phyloP scores from a whole-genome alignment of 2,797 vertebrate genomes.

The Lindbergichthys nudifrons region DNA sequence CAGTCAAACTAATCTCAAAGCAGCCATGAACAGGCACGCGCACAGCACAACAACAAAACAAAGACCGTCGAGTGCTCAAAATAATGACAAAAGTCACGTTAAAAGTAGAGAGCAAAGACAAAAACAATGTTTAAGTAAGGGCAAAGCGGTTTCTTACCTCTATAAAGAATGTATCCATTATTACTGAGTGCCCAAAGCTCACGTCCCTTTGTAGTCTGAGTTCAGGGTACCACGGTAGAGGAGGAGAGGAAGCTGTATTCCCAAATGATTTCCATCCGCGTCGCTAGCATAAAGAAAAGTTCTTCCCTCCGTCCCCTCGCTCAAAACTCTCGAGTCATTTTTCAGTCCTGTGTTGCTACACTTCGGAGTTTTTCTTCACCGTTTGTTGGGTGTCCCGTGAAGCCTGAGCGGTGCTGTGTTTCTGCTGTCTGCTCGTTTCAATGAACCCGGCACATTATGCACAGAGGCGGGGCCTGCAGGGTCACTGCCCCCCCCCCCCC shows the following conservation, averaged over 20 bases:
- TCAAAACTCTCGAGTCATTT: slow-evolving; percentile 20
- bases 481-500: slow-evolving; percentile 32
- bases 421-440: slow-evolving; percentile 65
- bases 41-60: slow-evolving; percentile 44
- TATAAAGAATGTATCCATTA: slow-evolving; percentile 77
- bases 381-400: slow-evolving; percentile 31
- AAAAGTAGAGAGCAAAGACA: background rate
- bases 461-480: slow-evolving; percentile 63
- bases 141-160: slow-evolving; percentile 60
- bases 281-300: slow-evolving; percentile 8
- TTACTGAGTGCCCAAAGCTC: slow-evolving; percentile 30
- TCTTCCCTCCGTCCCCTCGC: background rate
- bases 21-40: background rate
- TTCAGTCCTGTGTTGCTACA: background rate
- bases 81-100: background rate
- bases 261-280: slow-evolving; percentile 75
- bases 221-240: slow-evolving; percentile 74
- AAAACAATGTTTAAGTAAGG: accelerated
- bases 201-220: slow-evolving; percentile 75
- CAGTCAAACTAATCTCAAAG: background rate
- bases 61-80: slow-evolving; percentile 32
- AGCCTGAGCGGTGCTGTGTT: slow-evolving; percentile 26
- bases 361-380: slow-evolving; percentile 2
- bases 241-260: slow-evolving; percentile 62
- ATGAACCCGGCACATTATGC: slow-evolving; percentile 79